Base-by-base conservation (phyloP, 2,797 vertebrate species). In the Buphagus erythrorhynchus region DNA sequence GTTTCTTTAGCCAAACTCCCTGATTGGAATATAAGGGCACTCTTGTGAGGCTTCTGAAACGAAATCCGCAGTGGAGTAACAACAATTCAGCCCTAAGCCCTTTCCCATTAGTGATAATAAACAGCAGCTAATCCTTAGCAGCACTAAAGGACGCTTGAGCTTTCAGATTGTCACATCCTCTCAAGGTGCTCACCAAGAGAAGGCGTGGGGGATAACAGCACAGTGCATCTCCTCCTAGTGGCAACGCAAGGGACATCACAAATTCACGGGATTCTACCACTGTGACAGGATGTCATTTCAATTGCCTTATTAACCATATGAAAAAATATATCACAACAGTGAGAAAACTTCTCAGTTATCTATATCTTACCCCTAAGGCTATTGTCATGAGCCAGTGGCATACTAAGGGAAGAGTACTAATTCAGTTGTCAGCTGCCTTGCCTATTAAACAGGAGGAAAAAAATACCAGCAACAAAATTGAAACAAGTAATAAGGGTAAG, bases 281-380 rank as follows among this genome's bases (percentile, higher is more conserved):
- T 98, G 98, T 99, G 99, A 99, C 99, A 99, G 99, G 98, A 98
- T 99, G 99, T 99, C 99, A 99, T 99, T 99, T 99, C 99, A 99
- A 99, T 99, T 99, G 98, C 94, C 97, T 98, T 98, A 98, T 98
- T 98, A 98, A 97, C 98, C 97, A 97, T 97, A 98, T 93, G 97
- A 98, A 98, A 98, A 98, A 98, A 98, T 98, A 97, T 97, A 98
- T 98, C 98, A 98, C 97, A 98, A 98, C 97, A 97, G 97, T 95
- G 96, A 97, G 97, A 98, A 98, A 98, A 98, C 97, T 98, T 98
- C 98, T 97, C 98, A 98, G 98, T 99, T 99, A 99, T 99, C 99
- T 99, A 99, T 99, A 99, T 99, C 98, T 99, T 98, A 98, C 98
- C 98, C 99, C 99, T 99, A 98, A 99, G 99, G 99, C 99, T 99